A percentile compares a stretch with the other conserved stretches of the same genome.
Conservation (phyloP, 2,113 vertebrate species). For the Oostethus manadensis region DNA sequence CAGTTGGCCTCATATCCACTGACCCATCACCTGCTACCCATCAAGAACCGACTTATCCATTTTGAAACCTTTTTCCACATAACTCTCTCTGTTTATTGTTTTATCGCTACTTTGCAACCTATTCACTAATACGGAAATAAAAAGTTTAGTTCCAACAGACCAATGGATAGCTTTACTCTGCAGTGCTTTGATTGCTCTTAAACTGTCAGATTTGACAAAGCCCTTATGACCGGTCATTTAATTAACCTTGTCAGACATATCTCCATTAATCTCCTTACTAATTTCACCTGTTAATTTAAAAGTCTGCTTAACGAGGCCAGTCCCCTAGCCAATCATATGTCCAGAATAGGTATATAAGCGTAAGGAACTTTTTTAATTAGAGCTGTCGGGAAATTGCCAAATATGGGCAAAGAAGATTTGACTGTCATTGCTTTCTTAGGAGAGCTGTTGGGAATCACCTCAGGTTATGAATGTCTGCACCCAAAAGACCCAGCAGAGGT, state of each 20-base stretch:
- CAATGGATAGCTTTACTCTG: neutral
- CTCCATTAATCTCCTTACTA: constrained; percentile 56
- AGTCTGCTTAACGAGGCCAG: constrained; percentile 55
- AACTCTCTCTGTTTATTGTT: too few relatives aligned
- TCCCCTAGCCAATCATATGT: constrained; percentile 66
- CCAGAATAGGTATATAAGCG: constrained; percentile 35
- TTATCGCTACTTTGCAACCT: too few relatives aligned
- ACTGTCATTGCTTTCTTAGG: constrained; percentile 49
- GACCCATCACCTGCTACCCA: too few relatives aligned
- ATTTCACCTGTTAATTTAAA: constrained; percentile 70
- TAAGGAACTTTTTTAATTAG: constrained; percentile 63
- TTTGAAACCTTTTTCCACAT: too few relatives aligned
- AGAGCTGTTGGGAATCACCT: constrained; percentile 51
- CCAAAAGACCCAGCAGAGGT: neutral
- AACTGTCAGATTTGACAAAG: constrained; percentile 39
- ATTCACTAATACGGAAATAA: too few relatives aligned
- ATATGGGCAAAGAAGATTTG: constrained; percentile 39
- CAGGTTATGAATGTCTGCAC: constrained; percentile 11
- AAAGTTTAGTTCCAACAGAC: too few relatives aligned
- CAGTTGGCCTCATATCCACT: too few relatives aligned
- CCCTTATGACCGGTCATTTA: constrained; percentile 61
- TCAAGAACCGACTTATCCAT: too few relatives aligned
- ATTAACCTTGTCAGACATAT: constrained; percentile 66
- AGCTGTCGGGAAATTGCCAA: constrained; percentile 58
- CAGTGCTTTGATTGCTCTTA: constrained; percentile 19